Evolutionary conservation across 2,113 vertebrate genomes (phyloP).

Genomic region (Lampris incognitus): DNA sequence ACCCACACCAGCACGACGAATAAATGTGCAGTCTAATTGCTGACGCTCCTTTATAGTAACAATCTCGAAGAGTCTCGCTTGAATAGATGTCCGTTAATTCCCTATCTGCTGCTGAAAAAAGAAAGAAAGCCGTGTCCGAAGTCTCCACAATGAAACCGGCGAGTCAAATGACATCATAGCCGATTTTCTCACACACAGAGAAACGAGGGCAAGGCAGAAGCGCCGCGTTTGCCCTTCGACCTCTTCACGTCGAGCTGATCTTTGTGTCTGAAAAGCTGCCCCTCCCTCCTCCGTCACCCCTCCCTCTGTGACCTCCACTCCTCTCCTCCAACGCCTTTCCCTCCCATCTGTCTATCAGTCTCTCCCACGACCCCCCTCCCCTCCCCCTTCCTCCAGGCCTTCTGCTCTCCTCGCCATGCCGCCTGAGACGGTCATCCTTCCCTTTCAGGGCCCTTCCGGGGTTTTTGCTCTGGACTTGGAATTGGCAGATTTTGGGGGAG

Average conservation of each 20-base stretch:
- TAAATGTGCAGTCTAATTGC: no score
- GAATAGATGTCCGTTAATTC: no score
- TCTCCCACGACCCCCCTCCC: neutral
- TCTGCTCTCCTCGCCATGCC: neutral
- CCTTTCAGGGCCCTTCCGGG: neutral
- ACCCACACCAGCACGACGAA: no score
- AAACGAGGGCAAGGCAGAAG: slow-evolving; percentile 11
- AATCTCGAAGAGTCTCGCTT: no score
- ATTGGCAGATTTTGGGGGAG: no score
- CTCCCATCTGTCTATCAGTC: neutral
- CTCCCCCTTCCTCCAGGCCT: neutral
- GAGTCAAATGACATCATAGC: no score
- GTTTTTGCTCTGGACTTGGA: no score
- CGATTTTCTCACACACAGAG: neutral
- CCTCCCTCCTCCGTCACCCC: neutral
- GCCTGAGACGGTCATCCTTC: neutral
- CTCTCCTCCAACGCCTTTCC: neutral
- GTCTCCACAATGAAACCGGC: no score
- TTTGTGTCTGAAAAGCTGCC: neutral
- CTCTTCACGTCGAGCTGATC: neutral
- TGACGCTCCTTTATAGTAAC: no score
- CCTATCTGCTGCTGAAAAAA: no score
- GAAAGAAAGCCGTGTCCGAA: no score
- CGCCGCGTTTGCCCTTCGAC: slow-evolving; percentile 14
- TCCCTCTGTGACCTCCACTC: neutral